phyloP scores from a whole-genome alignment of 53 echinoderm and acorn worm species.

The Echinarachnius parma region DNA sequence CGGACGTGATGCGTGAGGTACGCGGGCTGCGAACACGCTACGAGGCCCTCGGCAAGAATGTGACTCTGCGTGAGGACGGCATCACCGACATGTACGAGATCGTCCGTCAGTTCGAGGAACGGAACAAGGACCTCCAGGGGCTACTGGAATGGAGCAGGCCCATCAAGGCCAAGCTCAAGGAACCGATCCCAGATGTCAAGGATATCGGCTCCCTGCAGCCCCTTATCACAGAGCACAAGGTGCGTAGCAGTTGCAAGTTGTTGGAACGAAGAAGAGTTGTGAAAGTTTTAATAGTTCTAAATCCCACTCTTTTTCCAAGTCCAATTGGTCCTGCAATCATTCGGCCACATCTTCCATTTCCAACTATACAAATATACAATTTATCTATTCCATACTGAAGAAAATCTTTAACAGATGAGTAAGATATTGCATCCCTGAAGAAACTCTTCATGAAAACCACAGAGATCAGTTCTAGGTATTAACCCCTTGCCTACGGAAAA shows the following conservation, averaged over 20 bases:
- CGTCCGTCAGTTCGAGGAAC: constrained; percentile 72
- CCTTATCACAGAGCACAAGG: constrained; percentile 87
- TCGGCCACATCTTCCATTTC: too few species aligned
- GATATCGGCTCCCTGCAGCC: constrained; percentile 70
- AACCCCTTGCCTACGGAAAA: too few species aligned
- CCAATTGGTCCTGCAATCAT: too few species aligned
- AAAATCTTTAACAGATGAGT: too few species aligned
- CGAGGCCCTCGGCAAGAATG: constrained; percentile 76
- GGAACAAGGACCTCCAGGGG: constrained; percentile 70
- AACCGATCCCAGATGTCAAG: constrained; percentile 70
- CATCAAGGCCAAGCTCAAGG: constrained; percentile 82
- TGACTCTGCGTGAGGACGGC: constrained; percentile 69
- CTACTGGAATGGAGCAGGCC: constrained; percentile 86
- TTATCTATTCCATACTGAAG: too few species aligned
- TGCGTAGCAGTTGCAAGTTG: too few species aligned
- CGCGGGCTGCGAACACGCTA: constrained; percentile 75
- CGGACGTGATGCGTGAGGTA: constrained; percentile 91
- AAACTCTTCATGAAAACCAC: too few species aligned
- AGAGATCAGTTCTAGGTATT: too few species aligned
- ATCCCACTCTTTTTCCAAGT: too few species aligned
- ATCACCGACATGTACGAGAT: constrained; percentile 81
- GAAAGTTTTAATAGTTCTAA: too few species aligned
- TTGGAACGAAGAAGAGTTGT: constrained; percentile 4
- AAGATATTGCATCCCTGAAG: too few species aligned
- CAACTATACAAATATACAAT: too few species aligned